Evolutionary conservation across 2,888 invertebrate species (phyloP).

Genomic region (Hirtodrosophila duncani): DNA sequence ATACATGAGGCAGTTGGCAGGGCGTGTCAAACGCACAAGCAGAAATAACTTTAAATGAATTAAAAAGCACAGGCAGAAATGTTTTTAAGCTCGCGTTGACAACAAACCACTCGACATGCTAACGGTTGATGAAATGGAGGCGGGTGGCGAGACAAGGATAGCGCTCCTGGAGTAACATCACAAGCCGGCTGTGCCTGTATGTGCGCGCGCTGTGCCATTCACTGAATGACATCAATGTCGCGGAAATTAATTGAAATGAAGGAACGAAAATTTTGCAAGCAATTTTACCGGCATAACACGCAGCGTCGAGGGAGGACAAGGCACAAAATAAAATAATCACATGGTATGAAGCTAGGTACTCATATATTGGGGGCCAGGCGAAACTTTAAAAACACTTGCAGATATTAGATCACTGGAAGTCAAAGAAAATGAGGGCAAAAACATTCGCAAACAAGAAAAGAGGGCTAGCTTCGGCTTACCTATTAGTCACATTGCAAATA

Average conservation of each 20-base stretch:
- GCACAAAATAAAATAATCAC: no score
- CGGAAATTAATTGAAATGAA: slow-evolving; percentile 70
- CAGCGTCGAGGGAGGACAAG: background rate
- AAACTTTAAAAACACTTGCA: no score
- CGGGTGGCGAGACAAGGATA: background rate
- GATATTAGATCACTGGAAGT: no score
- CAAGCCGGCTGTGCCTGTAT: background rate
- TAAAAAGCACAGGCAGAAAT: slow-evolving; percentile 68
- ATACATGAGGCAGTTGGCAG: no score
- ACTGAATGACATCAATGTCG: slow-evolving; percentile 73
- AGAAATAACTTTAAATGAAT: slow-evolving; percentile 72
- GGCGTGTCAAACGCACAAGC: no score
- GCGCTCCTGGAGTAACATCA: background rate
- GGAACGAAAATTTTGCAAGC: slow-evolving; percentile 43
- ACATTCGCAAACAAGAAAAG: no score
- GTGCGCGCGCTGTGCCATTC: no score
- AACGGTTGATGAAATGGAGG: background rate
- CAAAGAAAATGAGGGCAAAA: no score
- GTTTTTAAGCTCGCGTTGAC: slow-evolving; percentile 51
- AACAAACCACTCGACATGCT: slow-evolving; percentile 41
- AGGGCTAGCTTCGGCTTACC: no score
- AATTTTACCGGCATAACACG: slow-evolving; percentile 24
- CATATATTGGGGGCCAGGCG: no score
- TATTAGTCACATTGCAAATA: no score
- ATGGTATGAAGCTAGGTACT: no score